Evolutionary conservation across 2,113 vertebrate genomes (phyloP).

Genomic region (Poecilia latipinna): DNA sequence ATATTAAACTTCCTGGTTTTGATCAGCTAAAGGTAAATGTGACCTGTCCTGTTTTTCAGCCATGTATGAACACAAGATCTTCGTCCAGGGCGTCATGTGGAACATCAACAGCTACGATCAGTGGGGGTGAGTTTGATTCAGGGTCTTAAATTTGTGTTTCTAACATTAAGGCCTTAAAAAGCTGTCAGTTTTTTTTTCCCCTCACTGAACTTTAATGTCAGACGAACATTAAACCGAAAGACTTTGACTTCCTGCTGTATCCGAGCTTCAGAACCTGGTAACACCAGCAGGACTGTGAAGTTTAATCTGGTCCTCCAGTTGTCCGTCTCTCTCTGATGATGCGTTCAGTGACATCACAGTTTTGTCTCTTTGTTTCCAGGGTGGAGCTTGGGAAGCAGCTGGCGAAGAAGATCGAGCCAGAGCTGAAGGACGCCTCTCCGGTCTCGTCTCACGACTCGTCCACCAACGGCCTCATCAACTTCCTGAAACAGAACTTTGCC

Average conservation of each 20-base stretch:
- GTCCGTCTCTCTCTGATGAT: background rate
- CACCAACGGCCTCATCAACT: conserved; percentile 94
- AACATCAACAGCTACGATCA: conserved; percentile 98
- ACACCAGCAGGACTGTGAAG: too few species aligned
- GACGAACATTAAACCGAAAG: background rate
- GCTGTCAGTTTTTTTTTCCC: too few species aligned
- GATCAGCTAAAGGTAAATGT: background rate
- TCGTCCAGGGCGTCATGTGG: conserved; percentile 96
- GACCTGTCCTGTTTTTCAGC: conserved; percentile 74
- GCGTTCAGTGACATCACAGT: background rate
- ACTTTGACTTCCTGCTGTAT: background rate
- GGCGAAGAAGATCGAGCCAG: conserved; percentile 96
- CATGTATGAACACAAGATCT: conserved; percentile 99
- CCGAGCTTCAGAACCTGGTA: too few species aligned
- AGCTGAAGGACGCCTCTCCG: conserved; percentile 82
- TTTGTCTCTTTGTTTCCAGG: conserved; percentile 62
- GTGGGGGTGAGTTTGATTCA: conserved; percentile 87
- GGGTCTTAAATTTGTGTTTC: too few species aligned
- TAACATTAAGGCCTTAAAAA: too few species aligned
- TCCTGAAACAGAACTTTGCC: conserved; percentile 91
- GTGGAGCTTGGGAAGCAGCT: conserved; percentile 97
- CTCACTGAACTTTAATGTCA: too few species aligned
- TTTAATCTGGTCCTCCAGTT: too few species aligned
- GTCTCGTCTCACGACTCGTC: conserved; percentile 93
- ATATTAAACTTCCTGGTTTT: too few species aligned